Evolutionary conservation across 1,140 invertebrate genomes (phyloP).

Genomic region (Grapholita molesta): DNA sequence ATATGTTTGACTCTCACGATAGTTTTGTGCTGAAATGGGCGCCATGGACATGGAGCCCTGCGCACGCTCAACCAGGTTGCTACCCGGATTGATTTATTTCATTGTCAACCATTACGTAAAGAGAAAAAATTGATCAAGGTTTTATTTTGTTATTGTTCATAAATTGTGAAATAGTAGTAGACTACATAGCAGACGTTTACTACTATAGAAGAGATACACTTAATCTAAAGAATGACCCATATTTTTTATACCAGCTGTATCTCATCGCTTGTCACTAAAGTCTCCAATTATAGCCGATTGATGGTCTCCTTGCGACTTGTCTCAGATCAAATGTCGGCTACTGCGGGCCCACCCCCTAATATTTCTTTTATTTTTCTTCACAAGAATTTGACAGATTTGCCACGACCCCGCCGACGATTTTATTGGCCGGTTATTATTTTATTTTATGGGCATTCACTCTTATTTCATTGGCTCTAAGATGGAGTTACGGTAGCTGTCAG

Average conservation of each 20-base stretch:
- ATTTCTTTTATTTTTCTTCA: constrained; percentile 51
- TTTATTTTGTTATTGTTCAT: no score
- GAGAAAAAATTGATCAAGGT: no score
- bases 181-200: background rate
- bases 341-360: constrained; percentile 50
- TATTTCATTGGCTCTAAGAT: constrained; percentile 69
- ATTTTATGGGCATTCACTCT: constrained; percentile 73
- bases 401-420: constrained; percentile 51
- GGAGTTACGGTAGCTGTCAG: constrained; percentile 64
- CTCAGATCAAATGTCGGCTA: constrained; percentile 67
- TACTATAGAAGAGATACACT: background rate
- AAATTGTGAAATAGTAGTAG: no score
- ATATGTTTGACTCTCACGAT: no score
- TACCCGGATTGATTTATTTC: no score
- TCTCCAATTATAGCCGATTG: constrained; percentile 70
- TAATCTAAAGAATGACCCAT: constrained; percentile 10
- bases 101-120: no score
- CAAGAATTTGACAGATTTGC: constrained; percentile 70
- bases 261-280: constrained; percentile 49
- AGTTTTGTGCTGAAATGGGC: no score
- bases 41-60: no score
- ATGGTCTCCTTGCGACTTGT: constrained; percentile 55
- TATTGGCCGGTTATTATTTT: constrained; percentile 76
- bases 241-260: constrained; percentile 31
- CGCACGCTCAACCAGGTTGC: no score